Conservation (phyloP, 30 jellyfish, hydroid and myxozoan species). For the Kudoa iwatai region DNA sequence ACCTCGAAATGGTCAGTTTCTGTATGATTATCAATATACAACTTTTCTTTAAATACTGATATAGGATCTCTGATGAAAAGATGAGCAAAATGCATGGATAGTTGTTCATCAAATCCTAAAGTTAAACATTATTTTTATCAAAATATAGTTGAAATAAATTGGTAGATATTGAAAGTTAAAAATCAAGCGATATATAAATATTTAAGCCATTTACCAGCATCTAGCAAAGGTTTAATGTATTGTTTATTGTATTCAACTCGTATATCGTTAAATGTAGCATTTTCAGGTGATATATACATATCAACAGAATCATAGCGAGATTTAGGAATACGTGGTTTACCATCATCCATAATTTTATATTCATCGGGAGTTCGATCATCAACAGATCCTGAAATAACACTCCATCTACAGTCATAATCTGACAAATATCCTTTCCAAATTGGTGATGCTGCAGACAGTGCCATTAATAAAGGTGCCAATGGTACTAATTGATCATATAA, state of each 20-base stretch:
- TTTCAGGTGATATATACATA: conserved; percentile 35
- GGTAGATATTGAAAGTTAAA: too few relatives aligned
- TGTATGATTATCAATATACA: conserved; percentile 19
- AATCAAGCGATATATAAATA: too few relatives aligned
- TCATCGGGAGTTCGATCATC: conserved; percentile 41
- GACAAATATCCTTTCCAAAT: conserved; percentile 46
- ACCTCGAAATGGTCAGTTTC: conserved; percentile 96
- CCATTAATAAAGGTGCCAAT: conserved; percentile 57
- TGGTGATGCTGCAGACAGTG: conserved; percentile 88
- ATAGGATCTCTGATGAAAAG: conserved; percentile 68
- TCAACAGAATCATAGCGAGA: conserved; percentile 78
- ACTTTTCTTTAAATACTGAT: conserved; percentile 47
- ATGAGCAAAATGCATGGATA: conserved; percentile 69
- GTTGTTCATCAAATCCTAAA: conserved; percentile 35
- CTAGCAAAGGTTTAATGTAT: conserved; percentile 23
- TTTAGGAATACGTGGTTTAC: conserved; percentile 9
- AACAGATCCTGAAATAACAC: conserved; percentile 45
- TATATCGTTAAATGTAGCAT: conserved; percentile 17
- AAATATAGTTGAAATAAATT: too few relatives aligned
- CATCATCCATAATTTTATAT: not conserved
- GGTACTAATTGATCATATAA: conserved; percentile 64
- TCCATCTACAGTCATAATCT: conserved; percentile 90
- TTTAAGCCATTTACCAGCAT: conserved; percentile 27
- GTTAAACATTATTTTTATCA: too few relatives aligned
- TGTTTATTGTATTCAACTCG: conserved; percentile 17